Evolutionary conservation across 2,888 invertebrate genomes (phyloP).

Genomic region (Bugulina stolonifera): DNA sequence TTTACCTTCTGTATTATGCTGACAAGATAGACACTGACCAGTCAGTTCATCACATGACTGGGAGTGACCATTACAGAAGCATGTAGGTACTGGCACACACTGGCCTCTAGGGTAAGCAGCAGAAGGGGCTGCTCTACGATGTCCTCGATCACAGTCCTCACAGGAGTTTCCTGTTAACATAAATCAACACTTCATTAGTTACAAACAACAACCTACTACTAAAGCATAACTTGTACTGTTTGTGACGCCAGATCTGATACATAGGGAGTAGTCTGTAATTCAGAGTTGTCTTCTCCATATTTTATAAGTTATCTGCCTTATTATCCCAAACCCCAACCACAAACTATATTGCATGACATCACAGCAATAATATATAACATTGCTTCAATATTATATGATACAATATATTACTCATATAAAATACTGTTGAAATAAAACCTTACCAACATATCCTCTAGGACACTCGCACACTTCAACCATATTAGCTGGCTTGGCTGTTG

Average conservation of each 20-base stretch:
- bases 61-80: slow-evolving; percentile 50
- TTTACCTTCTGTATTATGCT: slow-evolving; percentile 63
- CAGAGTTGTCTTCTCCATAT: no score
- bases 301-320: no score
- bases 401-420: no score
- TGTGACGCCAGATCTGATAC: neutral
- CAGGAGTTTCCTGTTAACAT: slow-evolving; percentile 31
- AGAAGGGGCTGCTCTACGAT: neutral
- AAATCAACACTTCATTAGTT: neutral
- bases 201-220: no score
- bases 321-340: no score
- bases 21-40: slow-evolving; percentile 71
- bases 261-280: neutral
- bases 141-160: slow-evolving; percentile 57
- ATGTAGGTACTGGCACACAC: slow-evolving; percentile 29
- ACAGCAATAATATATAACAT: no score
- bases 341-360: no score
- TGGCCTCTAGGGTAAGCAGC: neutral
- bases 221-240: neutral
- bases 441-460: slow-evolving; percentile 42
- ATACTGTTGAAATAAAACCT: no score
- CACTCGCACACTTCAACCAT: slow-evolving; percentile 44
- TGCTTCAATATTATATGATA: no score
- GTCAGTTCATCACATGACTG: slow-evolving; percentile 61
- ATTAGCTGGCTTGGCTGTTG: slow-evolving; percentile 33